These are phyloP conservation scores for Arion vulgaris DNA, from an alignment of 1,140 invertebrate species.

Conservation along the genomic window DNA sequence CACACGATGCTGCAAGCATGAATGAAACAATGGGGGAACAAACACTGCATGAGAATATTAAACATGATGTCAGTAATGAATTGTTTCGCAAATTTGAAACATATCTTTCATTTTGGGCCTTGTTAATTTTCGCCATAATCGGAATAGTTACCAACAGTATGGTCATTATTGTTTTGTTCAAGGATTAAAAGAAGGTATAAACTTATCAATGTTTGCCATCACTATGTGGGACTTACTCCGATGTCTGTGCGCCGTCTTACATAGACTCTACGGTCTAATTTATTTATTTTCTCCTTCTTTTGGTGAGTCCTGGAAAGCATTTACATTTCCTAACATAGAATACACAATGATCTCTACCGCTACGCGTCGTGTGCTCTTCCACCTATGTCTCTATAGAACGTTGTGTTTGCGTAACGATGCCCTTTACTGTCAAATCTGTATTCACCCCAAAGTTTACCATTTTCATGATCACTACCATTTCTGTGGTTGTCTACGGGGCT, in stretches of 20 bases:
- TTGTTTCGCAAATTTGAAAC: no score
- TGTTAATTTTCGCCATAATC: background rate
- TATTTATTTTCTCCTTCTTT: background rate
- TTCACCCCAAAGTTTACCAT: slow-evolving; percentile 5
- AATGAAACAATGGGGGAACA: no score
- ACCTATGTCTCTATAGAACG: background rate
- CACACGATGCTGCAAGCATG: no score
- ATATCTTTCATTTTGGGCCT: background rate
- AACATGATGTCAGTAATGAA: no score
- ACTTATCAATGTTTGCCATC: background rate
- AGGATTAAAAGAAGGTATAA: background rate
- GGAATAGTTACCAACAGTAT: background rate
- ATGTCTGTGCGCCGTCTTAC: background rate
- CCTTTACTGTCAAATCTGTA: background rate
- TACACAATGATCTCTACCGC: background rate
- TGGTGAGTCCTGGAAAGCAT: background rate
- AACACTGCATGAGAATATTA: no score
- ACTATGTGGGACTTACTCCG: background rate
- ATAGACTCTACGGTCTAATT: background rate
- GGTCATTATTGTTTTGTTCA: background rate
- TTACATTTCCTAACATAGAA: background rate
- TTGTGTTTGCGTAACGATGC: background rate
- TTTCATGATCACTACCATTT: background rate
- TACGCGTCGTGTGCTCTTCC: background rate
- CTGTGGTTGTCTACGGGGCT: background rate